A percentile compares a stretch with the other conserved stretches of the same genome.
Conservation (phyloP, 64 coral and sea anemone genomes). For the Stylophora pistillata region DNA sequence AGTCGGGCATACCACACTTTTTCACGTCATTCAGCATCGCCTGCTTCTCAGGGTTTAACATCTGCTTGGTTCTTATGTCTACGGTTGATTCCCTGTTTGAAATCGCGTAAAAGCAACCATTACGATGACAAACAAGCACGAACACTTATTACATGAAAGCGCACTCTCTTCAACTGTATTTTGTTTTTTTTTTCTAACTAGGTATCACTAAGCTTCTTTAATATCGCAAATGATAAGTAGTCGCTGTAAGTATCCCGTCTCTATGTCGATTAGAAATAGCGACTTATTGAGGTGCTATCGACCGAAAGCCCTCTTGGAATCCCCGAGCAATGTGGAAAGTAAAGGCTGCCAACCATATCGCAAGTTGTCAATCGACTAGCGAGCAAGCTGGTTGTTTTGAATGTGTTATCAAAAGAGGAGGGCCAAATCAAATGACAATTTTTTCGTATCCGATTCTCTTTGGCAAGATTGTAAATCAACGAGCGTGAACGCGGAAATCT, state of each 20-base stretch:
- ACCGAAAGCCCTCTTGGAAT: not conserved
- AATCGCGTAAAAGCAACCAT: conserved; percentile 19
- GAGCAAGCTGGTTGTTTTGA: not conserved
- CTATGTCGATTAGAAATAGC: not conserved
- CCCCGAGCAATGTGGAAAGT: not conserved
- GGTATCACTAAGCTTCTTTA: not conserved
- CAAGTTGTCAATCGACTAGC: not conserved
- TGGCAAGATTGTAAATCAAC: not conserved
- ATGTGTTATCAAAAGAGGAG: not conserved
- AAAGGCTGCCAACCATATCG: not conserved
- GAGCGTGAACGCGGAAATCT: conserved; percentile 13
- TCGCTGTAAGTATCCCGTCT: not conserved
- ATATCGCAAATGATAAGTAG: not conserved
- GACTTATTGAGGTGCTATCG: not conserved
- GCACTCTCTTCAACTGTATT: not conserved
- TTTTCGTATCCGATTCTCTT: conserved; percentile 26
- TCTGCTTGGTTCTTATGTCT: conserved; percentile 84
- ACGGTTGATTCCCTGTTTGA: conserved; percentile 76
- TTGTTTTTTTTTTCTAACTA: not conserved
- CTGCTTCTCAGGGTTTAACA: conserved; percentile 81
- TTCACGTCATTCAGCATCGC: conserved; percentile 72
- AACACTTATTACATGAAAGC: not conserved
- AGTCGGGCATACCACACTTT: conserved; percentile 83
- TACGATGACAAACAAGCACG: conserved; percentile 8
- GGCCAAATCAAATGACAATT: not conserved